Percentiles rank a stretch among this genome's conserved stretches.
Conservation (phyloP, 2,797 vertebrate genomes). For the Oryzias dopingdopingensis region DNA sequence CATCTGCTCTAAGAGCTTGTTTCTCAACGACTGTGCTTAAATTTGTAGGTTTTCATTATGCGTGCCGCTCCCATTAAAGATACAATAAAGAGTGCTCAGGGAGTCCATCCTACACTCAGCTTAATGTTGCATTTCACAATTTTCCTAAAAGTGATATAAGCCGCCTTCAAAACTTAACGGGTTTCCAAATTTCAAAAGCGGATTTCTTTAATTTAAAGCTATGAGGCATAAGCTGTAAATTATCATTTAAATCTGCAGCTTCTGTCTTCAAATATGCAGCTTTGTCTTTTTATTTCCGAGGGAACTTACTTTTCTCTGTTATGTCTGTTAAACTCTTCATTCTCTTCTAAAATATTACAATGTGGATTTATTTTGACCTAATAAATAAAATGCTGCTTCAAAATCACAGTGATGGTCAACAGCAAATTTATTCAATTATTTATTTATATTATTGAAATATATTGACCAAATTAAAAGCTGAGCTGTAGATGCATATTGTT, state of each 20-base stretch:
- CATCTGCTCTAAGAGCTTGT: neutral
- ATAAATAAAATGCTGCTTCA: no score
- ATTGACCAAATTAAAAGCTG: no score
- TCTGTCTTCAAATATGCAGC: neutral
- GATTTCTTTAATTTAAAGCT: neutral
- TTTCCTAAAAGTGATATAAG: neutral
- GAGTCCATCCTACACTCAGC: neutral
- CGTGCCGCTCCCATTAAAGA: neutral
- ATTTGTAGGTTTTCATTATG: constrained; percentile 1
- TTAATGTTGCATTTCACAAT: neutral
- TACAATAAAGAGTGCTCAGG: neutral
- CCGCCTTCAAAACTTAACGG: neutral
- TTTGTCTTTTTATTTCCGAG: neutral
- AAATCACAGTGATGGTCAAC: no score
- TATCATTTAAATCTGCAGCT: no score
- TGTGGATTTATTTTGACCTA: no score
- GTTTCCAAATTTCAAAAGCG: neutral
- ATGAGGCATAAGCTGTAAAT: neutral
- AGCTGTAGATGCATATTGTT: no score
- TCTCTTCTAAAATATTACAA: neutral
- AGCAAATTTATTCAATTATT: no score
- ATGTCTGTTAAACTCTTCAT: neutral
- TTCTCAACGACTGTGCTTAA: neutral
- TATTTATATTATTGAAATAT: no score
- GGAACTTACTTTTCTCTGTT: neutral